Conservation (phyloP, 2,113 vertebrate species). For the Centropus bengalensis region DNA sequence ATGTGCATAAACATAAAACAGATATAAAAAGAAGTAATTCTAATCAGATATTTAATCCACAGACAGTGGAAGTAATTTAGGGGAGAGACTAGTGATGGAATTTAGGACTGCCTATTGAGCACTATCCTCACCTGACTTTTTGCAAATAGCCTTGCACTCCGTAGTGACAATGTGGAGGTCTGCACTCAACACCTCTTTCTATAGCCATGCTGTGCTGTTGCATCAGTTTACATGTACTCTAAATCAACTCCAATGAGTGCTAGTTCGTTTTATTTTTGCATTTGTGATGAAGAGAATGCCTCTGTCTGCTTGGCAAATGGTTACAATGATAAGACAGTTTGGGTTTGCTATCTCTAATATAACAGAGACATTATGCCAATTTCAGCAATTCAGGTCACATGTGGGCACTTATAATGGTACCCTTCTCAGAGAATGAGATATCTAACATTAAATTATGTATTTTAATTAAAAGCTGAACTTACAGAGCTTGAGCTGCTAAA, state of each 20-base stretch:
- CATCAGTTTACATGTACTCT: background rate
- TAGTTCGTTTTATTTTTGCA: background rate
- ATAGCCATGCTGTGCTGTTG: background rate
- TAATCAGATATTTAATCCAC: background rate
- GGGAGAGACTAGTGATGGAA: background rate
- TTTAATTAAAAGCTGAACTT: slow-evolving; percentile 64
- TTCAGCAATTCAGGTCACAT: background rate
- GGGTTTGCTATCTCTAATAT: slow-evolving; percentile 10
- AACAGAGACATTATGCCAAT: slow-evolving; percentile 49
- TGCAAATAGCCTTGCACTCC: background rate
- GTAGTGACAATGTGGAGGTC: background rate
- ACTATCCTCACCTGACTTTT: background rate
- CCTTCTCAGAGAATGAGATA: background rate
- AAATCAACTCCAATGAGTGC: background rate
- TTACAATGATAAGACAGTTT: background rate
- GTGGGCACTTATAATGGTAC: background rate
- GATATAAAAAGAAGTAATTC: background rate
- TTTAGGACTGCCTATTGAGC: background rate
- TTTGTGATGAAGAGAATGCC: background rate
- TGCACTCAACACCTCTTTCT: background rate
- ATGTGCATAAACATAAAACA: background rate
- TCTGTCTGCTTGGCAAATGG: background rate
- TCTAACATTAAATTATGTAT: slow-evolving; percentile 50
- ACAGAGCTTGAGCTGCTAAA: slow-evolving; percentile 5
- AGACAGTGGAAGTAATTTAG: background rate